Base-by-base conservation (phyloP, 35 echinoderm and acorn worm species). In the Eucidaris tribuloides region DNA sequence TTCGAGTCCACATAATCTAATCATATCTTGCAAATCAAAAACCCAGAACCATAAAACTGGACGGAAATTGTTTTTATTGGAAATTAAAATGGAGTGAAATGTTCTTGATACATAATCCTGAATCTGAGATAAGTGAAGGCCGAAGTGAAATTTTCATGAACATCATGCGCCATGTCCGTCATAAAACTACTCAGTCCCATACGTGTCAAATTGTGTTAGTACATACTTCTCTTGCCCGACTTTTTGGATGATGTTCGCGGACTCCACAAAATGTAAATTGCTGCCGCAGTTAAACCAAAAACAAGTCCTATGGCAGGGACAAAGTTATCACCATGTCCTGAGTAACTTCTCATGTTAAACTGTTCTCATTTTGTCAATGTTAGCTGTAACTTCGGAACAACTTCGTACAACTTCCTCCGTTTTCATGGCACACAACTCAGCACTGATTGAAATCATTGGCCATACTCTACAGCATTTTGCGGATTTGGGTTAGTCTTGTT, bases 261-360 rank as follows among this genome's bases (percentile, higher is more conserved):
- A 7, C 84, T 84, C 90, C 90, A 92, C 11, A 92, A 42, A 46
- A 92, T 92, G 56, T 92, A 92, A 46, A 78, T 65, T 29, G 82
- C 41, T 22, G 90, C 84, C 7, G 66, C 90, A 30, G 84, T 58
- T 38, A 58, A 83, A 27, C 65, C 84, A 57, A 77, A 61, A 70
- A 83, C 90, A 7, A 87, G 11, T 1, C 83, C 84, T 44, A 92
- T 82, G 18, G 82, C 39, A 3, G 84, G 83, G 23, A 85, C 49
- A 22, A 80, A 56, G 62, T 50, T 60, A 1, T 88, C 85, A 64
- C 25, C n/a, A n/a, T 32, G 74, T 4, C 45, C 39, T n/a, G 28
- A 39, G n/a, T 33, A 72, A 72, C 65, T 24, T 72, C 36, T 72
- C 66, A 72, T 72, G 36, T 72, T 72, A 28, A 72, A 72, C n/a